These are phyloP conservation scores for Tuberolachnus salignus DNA, from an alignment of 2,888 invertebrate genomes.

Conservation along the genomic window DNA sequence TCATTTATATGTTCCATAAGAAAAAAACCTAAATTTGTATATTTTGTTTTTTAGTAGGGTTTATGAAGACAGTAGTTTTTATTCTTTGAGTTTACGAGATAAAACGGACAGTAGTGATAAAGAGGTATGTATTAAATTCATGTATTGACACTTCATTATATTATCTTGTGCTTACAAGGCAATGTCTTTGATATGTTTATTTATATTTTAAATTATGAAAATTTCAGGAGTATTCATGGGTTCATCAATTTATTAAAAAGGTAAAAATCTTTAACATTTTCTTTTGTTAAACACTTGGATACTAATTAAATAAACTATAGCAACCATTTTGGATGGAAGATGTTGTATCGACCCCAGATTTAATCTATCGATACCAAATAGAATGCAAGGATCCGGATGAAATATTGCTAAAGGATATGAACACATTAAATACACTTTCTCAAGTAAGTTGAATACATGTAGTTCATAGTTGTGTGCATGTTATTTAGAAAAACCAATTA, in stretches of 20 bases:
- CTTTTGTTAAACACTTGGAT: not conserved
- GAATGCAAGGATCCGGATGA: slow-evolving; percentile 67
- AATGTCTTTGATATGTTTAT: not conserved
- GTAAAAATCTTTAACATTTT: not conserved
- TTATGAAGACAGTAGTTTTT: slow-evolving; percentile 43
- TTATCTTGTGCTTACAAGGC: not conserved
- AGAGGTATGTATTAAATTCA: slow-evolving; percentile 18
- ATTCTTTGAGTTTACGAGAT: slow-evolving; percentile 36
- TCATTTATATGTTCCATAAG: not conserved
- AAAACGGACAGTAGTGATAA: slow-evolving; percentile 44
- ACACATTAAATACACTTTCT: slow-evolving; percentile 66
- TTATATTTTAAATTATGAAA: not conserved
- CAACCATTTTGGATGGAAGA: slow-evolving; percentile 73
- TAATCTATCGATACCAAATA: slow-evolving; percentile 75
- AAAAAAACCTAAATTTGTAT: not conserved
- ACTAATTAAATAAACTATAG: slow-evolving; percentile 50
- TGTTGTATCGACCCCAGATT: slow-evolving; percentile 70
- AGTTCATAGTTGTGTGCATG: not conserved
- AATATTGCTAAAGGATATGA: slow-evolving; percentile 70
- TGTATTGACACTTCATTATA: too few relatives aligned
- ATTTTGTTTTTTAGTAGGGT: slow-evolving; percentile 34
- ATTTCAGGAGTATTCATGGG: slow-evolving; percentile 32
- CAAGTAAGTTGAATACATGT: slow-evolving; percentile 64
- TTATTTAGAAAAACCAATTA: not conserved
- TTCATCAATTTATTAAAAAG: slow-evolving; percentile 36